These are phyloP conservation scores for Leptothorax acervorum DNA, from an alignment of 2,888 invertebrate genomes.

Conservation along the genomic window DNA sequence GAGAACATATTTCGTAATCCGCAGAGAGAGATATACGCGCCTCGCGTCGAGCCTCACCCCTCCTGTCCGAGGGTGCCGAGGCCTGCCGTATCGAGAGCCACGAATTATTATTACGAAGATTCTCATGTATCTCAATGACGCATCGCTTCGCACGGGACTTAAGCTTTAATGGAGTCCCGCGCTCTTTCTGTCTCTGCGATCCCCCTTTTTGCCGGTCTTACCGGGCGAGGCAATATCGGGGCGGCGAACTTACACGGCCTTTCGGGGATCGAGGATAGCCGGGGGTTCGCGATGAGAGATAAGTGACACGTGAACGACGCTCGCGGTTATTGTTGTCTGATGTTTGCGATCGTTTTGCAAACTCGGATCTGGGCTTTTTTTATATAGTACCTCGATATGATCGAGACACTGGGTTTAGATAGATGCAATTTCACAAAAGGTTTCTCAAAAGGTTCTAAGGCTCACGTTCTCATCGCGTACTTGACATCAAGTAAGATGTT, in stretches of 20 bases:
- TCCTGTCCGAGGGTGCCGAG: slow-evolving; percentile 75
- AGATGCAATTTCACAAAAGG: background rate
- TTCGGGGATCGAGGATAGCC: slow-evolving; percentile 13
- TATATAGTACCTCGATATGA: background rate
- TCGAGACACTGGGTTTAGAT: background rate
- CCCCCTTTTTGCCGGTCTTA: slow-evolving; percentile 43
- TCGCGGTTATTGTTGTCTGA: slow-evolving; percentile 2
- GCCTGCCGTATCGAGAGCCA: slow-evolving; percentile 61
- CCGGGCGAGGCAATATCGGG: background rate
- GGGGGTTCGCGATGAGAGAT: slow-evolving; percentile 34
- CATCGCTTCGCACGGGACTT: slow-evolving; percentile 85
- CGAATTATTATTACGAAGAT: slow-evolving; percentile 82
- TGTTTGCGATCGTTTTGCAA: slow-evolving; percentile 15
- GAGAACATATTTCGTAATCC: slow-evolving; percentile 84
- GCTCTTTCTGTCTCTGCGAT: slow-evolving; percentile 30
- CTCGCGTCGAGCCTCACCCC: slow-evolving; percentile 60
- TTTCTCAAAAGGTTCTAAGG: background rate
- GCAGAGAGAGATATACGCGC: slow-evolving; percentile 77
- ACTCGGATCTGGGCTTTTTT: background rate
- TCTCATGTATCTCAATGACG: slow-evolving; percentile 82
- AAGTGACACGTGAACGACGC: slow-evolving; percentile 49
- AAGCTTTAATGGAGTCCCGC: slow-evolving; percentile 83
- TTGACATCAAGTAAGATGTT: no score
- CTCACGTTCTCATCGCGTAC: background rate
- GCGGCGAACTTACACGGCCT: background rate